Base-by-base conservation (phyloP, 2,888 invertebrate species). In the Parasteatoda lunata region DNA sequence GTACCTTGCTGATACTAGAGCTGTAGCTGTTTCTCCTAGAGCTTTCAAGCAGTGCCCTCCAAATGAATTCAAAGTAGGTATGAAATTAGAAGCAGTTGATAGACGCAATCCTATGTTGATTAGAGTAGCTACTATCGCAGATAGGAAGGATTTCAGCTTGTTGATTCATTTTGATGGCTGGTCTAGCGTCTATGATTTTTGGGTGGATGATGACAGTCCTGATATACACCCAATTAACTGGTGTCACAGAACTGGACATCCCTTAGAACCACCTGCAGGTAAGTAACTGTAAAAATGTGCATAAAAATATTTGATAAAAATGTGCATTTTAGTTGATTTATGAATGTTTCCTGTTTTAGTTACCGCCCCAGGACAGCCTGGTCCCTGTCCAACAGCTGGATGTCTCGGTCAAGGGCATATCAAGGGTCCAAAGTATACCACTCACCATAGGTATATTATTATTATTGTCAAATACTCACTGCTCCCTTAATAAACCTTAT, bases 161-260 rank as follows among this genome's bases (percentile, higher is more conserved):
- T 94, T 94, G 89, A 94, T 98, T 77, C 94, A 96, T 90, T 96
- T 96, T 92, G 97, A 97, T 92, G 97, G 97, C 15, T 98, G 97
- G 97, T 95, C 96, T 0, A 94, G 94, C 90, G 94, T 94, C 89
- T 95, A 97, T 91, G 95, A 96, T 89, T 96, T 95, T 92, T 97
- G 97, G 97, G 80, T 97, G 84, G 97, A 97, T 91, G 97, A 97
- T 92, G 97, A 98, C 92, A 95, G 95, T 89, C 94, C 96, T 0
- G 97, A 98, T 92, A 94, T 98, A 90, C 97, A 98, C 93, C 98
- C 98, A 0, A 94, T 96, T 89, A 96, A 96, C 59, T 98, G 97
- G 97, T 97, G 97, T 91, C 94, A 94, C 89, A 96, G 96, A 92
- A 97, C 97, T 0, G 95, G 95, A 3, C 97, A 98, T 92, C 95